Conservation (phyloP, 2,888 invertebrate genomes). For the Heliconius erato region DNA sequence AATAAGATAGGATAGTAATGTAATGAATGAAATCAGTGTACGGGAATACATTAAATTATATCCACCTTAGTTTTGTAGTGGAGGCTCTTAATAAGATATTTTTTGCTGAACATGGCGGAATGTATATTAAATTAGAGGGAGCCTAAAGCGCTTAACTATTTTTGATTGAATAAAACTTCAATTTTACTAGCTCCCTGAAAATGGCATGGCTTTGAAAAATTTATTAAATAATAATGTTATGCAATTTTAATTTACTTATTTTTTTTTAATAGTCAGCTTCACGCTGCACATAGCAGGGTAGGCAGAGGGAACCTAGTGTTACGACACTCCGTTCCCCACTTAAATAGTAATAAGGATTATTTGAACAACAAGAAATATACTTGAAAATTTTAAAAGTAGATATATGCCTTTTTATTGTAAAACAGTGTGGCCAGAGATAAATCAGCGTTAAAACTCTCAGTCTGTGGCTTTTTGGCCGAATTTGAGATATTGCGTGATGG, state of each 20-base stretch:
- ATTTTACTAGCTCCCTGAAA: background rate
- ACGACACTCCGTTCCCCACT: too few species aligned
- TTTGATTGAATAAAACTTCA: background rate
- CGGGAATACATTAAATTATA: background rate
- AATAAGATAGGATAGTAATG: background rate
- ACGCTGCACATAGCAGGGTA: too few species aligned
- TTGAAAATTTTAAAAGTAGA: too few species aligned
- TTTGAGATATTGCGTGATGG: too few species aligned
- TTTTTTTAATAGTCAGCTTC: too few species aligned
- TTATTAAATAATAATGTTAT: background rate
- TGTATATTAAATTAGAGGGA: constrained; percentile 28
- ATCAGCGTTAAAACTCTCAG: too few species aligned
- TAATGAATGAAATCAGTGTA: constrained; percentile 10
- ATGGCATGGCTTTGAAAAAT: background rate
- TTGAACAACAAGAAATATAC: too few species aligned
- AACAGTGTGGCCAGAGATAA: too few species aligned
- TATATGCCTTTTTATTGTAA: too few species aligned
- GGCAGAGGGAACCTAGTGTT: too few species aligned
- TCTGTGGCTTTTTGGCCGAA: too few species aligned
- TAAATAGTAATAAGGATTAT: too few species aligned
- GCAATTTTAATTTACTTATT: background rate
- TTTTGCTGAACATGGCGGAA: constrained; percentile 13
- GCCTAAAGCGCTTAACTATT: constrained; percentile 20
- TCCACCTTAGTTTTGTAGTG: constrained; percentile 23
- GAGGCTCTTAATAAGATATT: constrained; percentile 15